These are phyloP conservation scores for Epinotia ramella DNA, from an alignment of 2,888 invertebrate genomes.

Conservation along the genomic window DNA sequence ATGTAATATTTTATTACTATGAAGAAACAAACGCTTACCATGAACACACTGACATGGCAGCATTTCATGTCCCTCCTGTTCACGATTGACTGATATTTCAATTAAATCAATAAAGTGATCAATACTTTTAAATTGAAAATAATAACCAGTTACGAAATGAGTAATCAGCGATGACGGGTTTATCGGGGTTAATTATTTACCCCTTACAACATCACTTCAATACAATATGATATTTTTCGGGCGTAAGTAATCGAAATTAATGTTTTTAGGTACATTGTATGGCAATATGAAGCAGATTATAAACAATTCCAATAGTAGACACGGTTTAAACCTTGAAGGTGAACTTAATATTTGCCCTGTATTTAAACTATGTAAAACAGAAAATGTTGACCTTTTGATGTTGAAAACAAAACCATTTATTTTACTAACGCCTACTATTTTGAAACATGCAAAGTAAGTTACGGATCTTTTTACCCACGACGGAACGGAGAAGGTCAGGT, in stretches of 20 bases:
- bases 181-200: neutral
- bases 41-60: constrained; percentile 8
- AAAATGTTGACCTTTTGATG: too few species aligned
- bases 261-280: too few species aligned
- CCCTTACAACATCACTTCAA: neutral
- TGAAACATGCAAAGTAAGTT: neutral
- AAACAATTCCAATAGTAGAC: too few species aligned
- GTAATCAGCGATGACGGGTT: neutral
- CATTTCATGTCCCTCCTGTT: constrained; percentile 16
- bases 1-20: too few species aligned
- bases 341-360: too few species aligned
- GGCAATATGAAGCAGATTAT: too few species aligned
- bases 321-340: too few species aligned
- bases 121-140: neutral
- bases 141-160: neutral
- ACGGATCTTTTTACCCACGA: too few species aligned
- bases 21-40: neutral
- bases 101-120: constrained; percentile 8
- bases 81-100: constrained; percentile 10
- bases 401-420: neutral
- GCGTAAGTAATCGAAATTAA: neutral
- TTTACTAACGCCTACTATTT: neutral
- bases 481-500: too few species aligned
- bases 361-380: too few species aligned
- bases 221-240: neutral